A percentile compares a stretch with the other conserved stretches of the same genome.
phyloP scores from a whole-genome alignment of 1,140 invertebrate genomes.

The Chlorops oryzae region DNA sequence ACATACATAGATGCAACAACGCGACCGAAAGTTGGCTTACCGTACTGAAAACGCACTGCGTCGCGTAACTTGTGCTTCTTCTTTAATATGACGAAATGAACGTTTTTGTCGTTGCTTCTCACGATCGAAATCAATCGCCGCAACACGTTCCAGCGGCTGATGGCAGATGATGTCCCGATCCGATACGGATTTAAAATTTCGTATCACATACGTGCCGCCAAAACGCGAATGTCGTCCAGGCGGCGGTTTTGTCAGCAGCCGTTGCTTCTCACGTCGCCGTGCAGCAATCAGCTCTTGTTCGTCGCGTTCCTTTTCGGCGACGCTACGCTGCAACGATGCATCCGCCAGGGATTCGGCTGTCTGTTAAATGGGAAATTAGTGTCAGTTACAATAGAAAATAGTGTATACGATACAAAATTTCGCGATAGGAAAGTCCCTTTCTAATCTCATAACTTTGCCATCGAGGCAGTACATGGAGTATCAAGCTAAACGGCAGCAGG shows the following conservation, averaged over 20 bases:
- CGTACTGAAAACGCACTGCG: slow-evolving; percentile 74
- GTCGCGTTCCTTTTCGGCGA: slow-evolving; percentile 74
- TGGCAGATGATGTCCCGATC: slow-evolving; percentile 85
- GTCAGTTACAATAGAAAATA: slow-evolving; percentile 14
- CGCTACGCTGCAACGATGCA: slow-evolving; percentile 67
- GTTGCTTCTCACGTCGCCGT: slow-evolving; percentile 57
- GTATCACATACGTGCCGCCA: slow-evolving; percentile 84
- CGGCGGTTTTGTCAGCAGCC: slow-evolving; percentile 28
- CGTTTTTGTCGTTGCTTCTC: slow-evolving; percentile 59
- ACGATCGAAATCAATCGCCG: slow-evolving; percentile 68
- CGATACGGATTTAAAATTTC: slow-evolving; percentile 90
- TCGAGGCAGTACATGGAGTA: no score
- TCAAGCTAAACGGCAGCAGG: no score
- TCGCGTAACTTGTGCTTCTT: slow-evolving; percentile 54
- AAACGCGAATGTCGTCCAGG: slow-evolving; percentile 76
- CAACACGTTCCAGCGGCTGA: slow-evolving; percentile 70
- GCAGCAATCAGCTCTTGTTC: slow-evolving; percentile 68
- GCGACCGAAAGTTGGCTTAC: no score
- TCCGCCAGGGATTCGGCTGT: slow-evolving; percentile 72
- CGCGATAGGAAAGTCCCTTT: no score
- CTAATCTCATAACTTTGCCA: no score
- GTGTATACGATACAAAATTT: no score
- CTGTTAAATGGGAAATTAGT: slow-evolving; percentile 21
- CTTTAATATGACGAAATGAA: slow-evolving; percentile 52
- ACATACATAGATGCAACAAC: no score